Evolutionary conservation across 2,888 invertebrate species (phyloP), one percentile per base, ranked within the genome.

Genomic region (Sminthurinus aureus): DNA sequence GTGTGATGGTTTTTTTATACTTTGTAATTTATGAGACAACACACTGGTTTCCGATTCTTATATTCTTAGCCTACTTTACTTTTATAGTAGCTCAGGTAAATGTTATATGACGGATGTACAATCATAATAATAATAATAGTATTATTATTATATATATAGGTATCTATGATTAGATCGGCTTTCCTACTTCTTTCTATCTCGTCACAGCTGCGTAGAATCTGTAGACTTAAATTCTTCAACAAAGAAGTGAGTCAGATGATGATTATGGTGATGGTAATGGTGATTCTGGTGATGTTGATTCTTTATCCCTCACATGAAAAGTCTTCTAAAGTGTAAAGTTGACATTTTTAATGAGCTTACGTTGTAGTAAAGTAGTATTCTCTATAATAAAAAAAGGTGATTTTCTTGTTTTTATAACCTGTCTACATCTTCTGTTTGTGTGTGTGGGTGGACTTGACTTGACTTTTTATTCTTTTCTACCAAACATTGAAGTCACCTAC

Each of bases 1-100:
- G 38, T 38, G 38, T 38, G 38, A 6, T 38, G 38, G 3, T 38
- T 38, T 38, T 38, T 18, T 15, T 58, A 9, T 58, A 58, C 2
- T 2, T 58, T 58, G 18, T 50, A 75, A 75, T 75, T 75, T 75
- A 75, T 75, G 75, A 75, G 18, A 50, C 75, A 75, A 50, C 75
- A 51, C 51, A 51, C 50, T 51, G 1, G 12, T 58, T 58, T 58
- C 58, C 38, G 38, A 38, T 38, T 38, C 12, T 69, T 69, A 69
- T 69, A 22, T 69, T 69, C 69, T 24, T 69, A 69, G 69, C 69
- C 69, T 69, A 69, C 69, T 69, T 69, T 69, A 69, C 69, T 69
- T 58, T 58, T 69, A 69, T 69, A 69, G 12, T 58, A 58, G 15
- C 13, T 18, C 58, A 15, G 13, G 15, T 58, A 58, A 58, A 58